Base-by-base conservation (phyloP, 2,888 invertebrate species). In the Brachyopa scutellaris region DNA sequence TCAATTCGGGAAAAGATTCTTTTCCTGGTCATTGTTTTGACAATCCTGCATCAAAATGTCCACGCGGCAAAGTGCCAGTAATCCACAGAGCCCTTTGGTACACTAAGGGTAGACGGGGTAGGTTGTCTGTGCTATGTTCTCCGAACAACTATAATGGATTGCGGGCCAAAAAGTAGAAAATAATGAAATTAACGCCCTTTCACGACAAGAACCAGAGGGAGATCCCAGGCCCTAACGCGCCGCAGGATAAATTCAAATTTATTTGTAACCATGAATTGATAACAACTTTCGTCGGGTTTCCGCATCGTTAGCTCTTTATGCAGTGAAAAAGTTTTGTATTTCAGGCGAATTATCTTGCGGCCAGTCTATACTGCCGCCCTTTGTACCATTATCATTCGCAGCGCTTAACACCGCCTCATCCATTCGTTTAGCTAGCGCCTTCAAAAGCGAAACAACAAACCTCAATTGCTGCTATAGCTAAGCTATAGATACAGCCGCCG, bases 221-320 rank as follows among this genome's bases (percentile, higher is more conserved):
- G n/a, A n/a, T n/a, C n/a, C n/a, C 26, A 26, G 6, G 26, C 26
- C 4, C 26, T 6, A 26, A 6, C 26, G 26, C 26, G 26, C 11
- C 42, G n/a, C 53, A 67, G 19, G 86, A 88, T 88, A 88, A 88
- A 89, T 88, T 88, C 86, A 88, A 88, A 89, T 89, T 89, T 89
- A 88, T 88, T 88, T 89, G 88, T 88, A 86, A 87, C 86, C 86
- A 87, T 87, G 87, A 87, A 88, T 87, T 88, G 89, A 89, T 89
- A 89, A 89, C 88, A 89, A 89, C 89, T 89, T 89, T 89, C 89
- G 85, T 88, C 88, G 88, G 87, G 88, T 89, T 89, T 89, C 88
- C 88, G 86, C 89, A 87, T 89, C 89, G 89, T 89, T 89, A 89
- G 88, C 88, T 88, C 85, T 86, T 86, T 86, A 86, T 89, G 88